Base-by-base conservation (phyloP, 1,140 invertebrate genomes). In the Neodiprion fabricii region DNA sequence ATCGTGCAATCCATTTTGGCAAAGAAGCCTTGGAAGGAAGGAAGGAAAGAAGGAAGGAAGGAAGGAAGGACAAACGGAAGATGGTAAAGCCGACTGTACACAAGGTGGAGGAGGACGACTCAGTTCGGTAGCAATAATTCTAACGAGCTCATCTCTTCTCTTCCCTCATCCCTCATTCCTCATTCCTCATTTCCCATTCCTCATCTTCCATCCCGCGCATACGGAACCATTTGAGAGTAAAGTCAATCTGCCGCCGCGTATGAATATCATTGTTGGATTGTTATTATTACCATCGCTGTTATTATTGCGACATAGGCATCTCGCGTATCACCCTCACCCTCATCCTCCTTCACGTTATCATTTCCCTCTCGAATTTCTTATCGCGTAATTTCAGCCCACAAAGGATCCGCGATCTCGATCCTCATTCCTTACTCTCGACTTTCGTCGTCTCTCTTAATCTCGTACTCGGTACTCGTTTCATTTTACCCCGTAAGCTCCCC, bases 1-100 rank as follows among this genome's bases (percentile, higher is more conserved):
- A 40, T 40, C 28, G 28, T 40, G 28, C 28, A 40, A 40, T 5
- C 5, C 28, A 5, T 2, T 40, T 72, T 49, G 66, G 47, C 53
- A 21, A 53, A 71, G 28, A 48, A 48, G 73, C 75, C 61, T 49
- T 48, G 67, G 70, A 73, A 66, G 67, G 67, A 67, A 48, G 74
- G 68, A 61, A 53, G 73, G 65, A 40, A 48, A 70, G 10, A 69
- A 48, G 73, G 10, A 10, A 9, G 47, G 49, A 28, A 48, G 61
- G 69, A 66, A 71, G 61, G 65, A 10, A 48, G 65, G 65, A 61
- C 47, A 70, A 68, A 21, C 12, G 17, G 70, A 11, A 21, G 40
- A 50, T 50, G 12, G 67, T 17, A 28, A 50, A 67, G 70, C 23
- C n/a, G 74, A 73, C 9, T 40, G 73, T 23, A 53, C 66, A 21